A percentile compares a stretch with the other conserved stretches of the same genome.
Conservation (phyloP, 2,888 invertebrate species). For the Isoperla grammatica region DNA sequence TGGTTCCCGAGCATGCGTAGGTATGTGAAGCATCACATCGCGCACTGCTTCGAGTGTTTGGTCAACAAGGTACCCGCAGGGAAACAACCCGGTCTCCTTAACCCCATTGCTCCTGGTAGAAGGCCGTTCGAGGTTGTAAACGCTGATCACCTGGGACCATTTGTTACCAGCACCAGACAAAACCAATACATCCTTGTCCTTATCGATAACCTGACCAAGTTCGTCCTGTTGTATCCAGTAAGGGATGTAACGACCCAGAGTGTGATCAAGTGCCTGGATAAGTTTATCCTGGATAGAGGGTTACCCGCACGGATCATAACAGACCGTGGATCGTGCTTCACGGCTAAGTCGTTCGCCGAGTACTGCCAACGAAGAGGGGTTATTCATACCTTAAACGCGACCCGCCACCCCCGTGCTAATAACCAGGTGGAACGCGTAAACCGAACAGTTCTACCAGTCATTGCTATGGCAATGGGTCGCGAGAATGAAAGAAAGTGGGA, state of each 20-base stretch:
- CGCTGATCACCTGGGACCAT: background rate
- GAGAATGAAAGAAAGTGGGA: slow-evolving; percentile 25
- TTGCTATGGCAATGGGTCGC: slow-evolving; percentile 1
- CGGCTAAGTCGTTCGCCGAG: background rate
- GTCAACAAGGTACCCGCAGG: background rate
- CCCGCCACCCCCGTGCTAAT: slow-evolving; percentile 31
- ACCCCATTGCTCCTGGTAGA: background rate
- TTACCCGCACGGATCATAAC: background rate
- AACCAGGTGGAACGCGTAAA: slow-evolving; percentile 30
- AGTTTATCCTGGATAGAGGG: background rate
- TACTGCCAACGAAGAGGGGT: background rate
- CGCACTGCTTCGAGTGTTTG: too few relatives aligned
- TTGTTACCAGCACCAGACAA: background rate
- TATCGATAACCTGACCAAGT: background rate
- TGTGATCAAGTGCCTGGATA: background rate
- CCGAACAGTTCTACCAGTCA: slow-evolving; percentile 27
- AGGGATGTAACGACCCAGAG: background rate
- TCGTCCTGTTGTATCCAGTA: background rate
- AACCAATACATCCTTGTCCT: background rate
- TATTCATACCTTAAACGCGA: background rate
- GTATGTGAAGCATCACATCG: too few relatives aligned
- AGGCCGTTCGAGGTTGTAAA: background rate
- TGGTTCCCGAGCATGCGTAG: too few relatives aligned
- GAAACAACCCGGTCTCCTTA: background rate
- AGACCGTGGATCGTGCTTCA: background rate